phyloP scores from a whole-genome alignment of 2,113 vertebrate species.

The Sisor rabdophorus region DNA sequence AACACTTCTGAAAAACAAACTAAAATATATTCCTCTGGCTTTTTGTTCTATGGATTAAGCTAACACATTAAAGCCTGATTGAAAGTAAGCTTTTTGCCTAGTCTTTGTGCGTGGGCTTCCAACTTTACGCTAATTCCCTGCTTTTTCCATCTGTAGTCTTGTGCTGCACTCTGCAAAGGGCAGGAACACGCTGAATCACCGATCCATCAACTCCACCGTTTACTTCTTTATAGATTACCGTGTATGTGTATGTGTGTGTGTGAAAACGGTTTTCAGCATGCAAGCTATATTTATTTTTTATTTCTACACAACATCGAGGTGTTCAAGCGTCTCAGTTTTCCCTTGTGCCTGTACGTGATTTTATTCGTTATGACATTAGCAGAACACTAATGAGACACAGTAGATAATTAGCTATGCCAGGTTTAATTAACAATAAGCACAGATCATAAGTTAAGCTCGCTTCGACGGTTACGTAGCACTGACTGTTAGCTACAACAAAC shows the following conservation, averaged over 20 bases:
- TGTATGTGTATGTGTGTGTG: background rate
- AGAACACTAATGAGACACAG: background rate
- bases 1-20: too few species aligned
- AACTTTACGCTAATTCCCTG: background rate
- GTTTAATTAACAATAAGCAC: constrained; percentile 16
- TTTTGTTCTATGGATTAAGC: background rate
- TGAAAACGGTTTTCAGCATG: background rate
- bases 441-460: constrained; percentile 2
- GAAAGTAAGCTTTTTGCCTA: background rate
- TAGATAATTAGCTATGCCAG: constrained; percentile 24
- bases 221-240: constrained; percentile 2
- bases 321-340: background rate
- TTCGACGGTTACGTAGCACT: background rate
- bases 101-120: background rate
- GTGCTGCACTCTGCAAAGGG: background rate
- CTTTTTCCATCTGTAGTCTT: constrained; percentile 20
- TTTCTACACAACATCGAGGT: background rate
- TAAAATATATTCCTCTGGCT: background rate
- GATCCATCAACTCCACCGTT: background rate
- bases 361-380: constrained; percentile 1
- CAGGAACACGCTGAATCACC: constrained; percentile 28
- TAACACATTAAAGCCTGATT: background rate
- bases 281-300: background rate
- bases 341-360: background rate
- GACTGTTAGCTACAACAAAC: background rate